Base-by-base conservation (phyloP, 2,888 invertebrate genomes). In the Mythimna vitellina region DNA sequence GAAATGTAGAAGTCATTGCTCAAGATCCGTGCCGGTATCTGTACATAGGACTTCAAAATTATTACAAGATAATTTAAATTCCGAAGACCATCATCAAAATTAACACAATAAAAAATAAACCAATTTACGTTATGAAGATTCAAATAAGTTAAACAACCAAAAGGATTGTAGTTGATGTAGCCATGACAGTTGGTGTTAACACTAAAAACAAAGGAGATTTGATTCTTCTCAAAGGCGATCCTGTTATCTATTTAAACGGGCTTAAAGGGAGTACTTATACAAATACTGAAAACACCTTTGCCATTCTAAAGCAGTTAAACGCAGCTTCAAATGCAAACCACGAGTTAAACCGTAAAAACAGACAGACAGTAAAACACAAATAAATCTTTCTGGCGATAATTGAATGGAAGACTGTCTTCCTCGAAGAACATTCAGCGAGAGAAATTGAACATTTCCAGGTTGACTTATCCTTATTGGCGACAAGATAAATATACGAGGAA, bases 301-400 rank as follows among this genome's bases (percentile, higher is more conserved):
- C 35, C 32, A 56, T 54, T 8, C 12, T 22, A 53, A n/a, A 3
- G 49, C 71, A 46, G 77, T 71, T 77, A 81, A 73, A 71, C 53
- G 17, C 5, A 53, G 38, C 25, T 10, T 35, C 29, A 51, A 69
- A 70, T 66, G 29, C 53, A 9, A 69, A 70, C 1, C n/a, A 49
- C 25, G 32, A 75, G 80, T 57, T 75, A 63, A 65, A 76, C 49
- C 61, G 60, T 79, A 65, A 65, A 73, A 25, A 68, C 65, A 51
- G 74, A 74, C 74, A 72, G 58, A 58, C 25, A 65, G 12, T 79
- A 65, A 81, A 81, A 79, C 29, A 72, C 25, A 58, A 67, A 79
- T 81, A 79, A 79, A 81, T 81, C 65, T 65, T 67, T 77, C 61
- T n/a, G 46, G 29, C 22, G 42, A 76, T 77, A 68, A 62, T 65